Conservation (phyloP, 2,888 invertebrate genomes). For the Diplazon laetatorius region DNA sequence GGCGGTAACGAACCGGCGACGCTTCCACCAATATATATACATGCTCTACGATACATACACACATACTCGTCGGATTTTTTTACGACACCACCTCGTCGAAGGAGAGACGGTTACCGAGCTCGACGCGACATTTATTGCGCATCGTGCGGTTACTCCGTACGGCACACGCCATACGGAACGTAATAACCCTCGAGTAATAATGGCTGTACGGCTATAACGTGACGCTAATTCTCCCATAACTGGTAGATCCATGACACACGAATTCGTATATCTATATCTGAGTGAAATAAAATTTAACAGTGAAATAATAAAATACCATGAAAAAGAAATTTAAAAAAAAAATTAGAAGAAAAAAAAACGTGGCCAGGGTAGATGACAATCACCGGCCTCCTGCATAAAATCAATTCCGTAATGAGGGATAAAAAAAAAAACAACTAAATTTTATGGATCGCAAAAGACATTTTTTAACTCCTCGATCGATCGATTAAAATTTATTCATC, state of each 20-base stretch:
- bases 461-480: no score
- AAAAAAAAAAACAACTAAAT: no score
- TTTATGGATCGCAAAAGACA: no score
- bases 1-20: not conserved
- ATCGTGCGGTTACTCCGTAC: slow-evolving; percentile 38
- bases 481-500: no score
- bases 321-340: no score
- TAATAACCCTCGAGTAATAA: slow-evolving; percentile 43
- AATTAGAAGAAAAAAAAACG: slow-evolving; percentile 16
- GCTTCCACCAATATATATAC: no score
- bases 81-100: slow-evolving; percentile 40
- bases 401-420: no score
- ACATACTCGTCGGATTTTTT: slow-evolving; percentile 46
- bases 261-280: not conserved
- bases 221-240: slow-evolving; percentile 5
- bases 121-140: slow-evolving; percentile 57
- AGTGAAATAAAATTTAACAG: not conserved
- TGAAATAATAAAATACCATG: no score
- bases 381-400: slow-evolving; percentile 10
- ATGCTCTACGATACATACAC: no score
- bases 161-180: slow-evolving; percentile 24
- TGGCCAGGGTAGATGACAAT: slow-evolving; percentile 26
- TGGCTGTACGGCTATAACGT: slow-evolving; percentile 21
- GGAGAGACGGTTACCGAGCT: slow-evolving; percentile 44
- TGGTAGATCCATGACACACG: slow-evolving; percentile 12